Evolutionary conservation across 2,113 vertebrate species (phyloP), one percentile per base, ranked within the genome.

Genomic region (Furnarius figulus): DNA sequence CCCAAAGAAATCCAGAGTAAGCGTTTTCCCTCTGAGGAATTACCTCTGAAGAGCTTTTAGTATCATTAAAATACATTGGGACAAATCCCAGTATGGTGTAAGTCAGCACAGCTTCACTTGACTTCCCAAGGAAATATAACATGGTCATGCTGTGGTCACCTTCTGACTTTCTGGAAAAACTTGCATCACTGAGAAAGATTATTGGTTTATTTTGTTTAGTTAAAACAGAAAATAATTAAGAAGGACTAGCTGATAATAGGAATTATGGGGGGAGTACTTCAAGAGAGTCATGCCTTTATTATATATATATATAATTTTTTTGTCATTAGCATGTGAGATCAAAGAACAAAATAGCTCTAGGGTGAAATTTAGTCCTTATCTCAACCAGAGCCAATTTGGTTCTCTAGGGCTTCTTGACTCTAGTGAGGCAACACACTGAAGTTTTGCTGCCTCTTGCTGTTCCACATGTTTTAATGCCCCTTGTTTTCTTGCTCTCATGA

Each of bases 1-100:
- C 17, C 39, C 62, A 89, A 23, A 84, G 73, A 90, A 88, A 92
- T 84, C 20, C 76, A 53, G 50, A 74, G 53, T 37, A 66, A 95
- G 39, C 31, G 65, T 74, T 49, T 90, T 31, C 50, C 47, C 21
- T 58, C n/a, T 75, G 68, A 81, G 44, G 61, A 87, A 28, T 74
- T 77, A 3, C 42, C 55, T 87, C 66, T n/a, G 30, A 63, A 68
- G 59, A 81, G 49, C 23, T 88, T 66, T 83, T 83, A 35, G 19
- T 50, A 37, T 55, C 17, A 49, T 63, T 74, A 78, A 84, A 90
- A 83, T 40, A 28, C 15, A 40, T 6, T 37, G 50, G 53, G 62
- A 37, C 53, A 79, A 79, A 82, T 52, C 40, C 49, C 33, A 46
- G 46, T 42, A 20, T 6, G 50, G 59, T 79, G 3, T 68, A 83